A percentile compares a stretch with the other conserved stretches of the same genome.
phyloP scores from a whole-genome alignment of 2,888 invertebrate genomes.

The Melanchra persicariae region DNA sequence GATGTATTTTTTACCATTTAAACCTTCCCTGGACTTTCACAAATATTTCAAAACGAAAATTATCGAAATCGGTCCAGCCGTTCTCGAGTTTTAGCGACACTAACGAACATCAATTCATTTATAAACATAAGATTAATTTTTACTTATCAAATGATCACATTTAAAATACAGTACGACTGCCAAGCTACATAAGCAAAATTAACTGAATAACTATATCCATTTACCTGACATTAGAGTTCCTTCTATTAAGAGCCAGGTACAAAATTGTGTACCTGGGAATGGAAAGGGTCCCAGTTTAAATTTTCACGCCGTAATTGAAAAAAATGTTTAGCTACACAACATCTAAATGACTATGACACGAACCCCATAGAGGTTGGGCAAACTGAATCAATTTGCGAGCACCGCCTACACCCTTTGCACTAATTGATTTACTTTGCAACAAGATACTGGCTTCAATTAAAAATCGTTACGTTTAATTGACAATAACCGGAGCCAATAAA shows the following conservation, averaged over 20 bases:
- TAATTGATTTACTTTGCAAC: slow-evolving; percentile 89
- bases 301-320: slow-evolving; percentile 62
- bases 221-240: slow-evolving; percentile 38
- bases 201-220: slow-evolving; percentile 43
- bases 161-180: too few relatives aligned
- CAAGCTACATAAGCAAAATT: slow-evolving; percentile 53
- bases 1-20: too few relatives aligned
- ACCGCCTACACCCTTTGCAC: slow-evolving; percentile 77
- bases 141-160: too few relatives aligned
- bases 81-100: too few relatives aligned
- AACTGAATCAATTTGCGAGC: slow-evolving; percentile 79
- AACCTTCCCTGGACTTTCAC: too few relatives aligned
- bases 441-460: slow-evolving; percentile 83
- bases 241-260: slow-evolving; percentile 39
- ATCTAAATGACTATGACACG: slow-evolving; percentile 62
- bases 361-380: slow-evolving; percentile 70
- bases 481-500: slow-evolving; percentile 75
- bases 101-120: too few relatives aligned
- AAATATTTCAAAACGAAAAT: too few relatives aligned
- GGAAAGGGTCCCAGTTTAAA: slow-evolving; percentile 46
- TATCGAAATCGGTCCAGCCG: too few relatives aligned
- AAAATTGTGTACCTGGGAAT: slow-evolving; percentile 26
- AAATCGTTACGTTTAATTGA: slow-evolving; percentile 83
- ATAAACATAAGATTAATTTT: too few relatives aligned
- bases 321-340: slow-evolving; percentile 60